A percentile compares a stretch with the other conserved stretches of the same genome.
phyloP scores from a whole-genome alignment of 2,113 vertebrate genomes.

The Xiphias gladius region DNA sequence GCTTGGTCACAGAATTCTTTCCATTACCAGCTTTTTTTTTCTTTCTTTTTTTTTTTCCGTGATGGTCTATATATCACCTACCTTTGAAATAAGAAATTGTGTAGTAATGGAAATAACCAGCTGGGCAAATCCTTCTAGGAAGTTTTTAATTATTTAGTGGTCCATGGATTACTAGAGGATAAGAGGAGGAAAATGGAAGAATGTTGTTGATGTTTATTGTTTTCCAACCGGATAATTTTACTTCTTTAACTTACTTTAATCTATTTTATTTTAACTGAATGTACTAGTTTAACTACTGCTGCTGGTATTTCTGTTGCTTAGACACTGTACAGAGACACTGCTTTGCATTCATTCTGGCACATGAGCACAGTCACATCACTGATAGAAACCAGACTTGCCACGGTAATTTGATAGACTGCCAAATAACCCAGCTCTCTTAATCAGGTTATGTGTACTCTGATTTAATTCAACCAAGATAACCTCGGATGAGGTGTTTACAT shows the following conservation, averaged over 20 bases:
- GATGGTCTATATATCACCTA: too few species aligned
- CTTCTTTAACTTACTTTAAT: not conserved
- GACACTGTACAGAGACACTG: not conserved
- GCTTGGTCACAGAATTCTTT: not conserved
- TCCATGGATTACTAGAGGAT: too few species aligned
- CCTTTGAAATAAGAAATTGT: too few species aligned
- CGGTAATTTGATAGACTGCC: constrained; percentile 10
- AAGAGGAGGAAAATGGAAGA: not conserved
- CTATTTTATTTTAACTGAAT: not conserved
- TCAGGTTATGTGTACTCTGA: constrained; percentile 51
- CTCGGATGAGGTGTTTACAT: not conserved
- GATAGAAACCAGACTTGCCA: constrained; percentile 31
- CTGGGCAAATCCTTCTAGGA: not conserved
- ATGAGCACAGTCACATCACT: not conserved
- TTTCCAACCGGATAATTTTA: not conserved
- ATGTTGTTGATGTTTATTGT: too few species aligned
- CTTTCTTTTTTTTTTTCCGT: too few species aligned
- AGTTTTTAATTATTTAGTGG: too few species aligned
- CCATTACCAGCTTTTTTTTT: not conserved
- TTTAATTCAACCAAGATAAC: constrained; percentile 34
- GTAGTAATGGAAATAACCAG: not conserved
- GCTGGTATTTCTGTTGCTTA: not conserved
- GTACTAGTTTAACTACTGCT: not conserved
- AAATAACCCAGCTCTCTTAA: constrained; percentile 49
- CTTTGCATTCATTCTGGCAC: not conserved